Percentiles rank a stretch among this genome's conserved stretches.
Conservation (phyloP, 2,113 vertebrate species). For the Accipiter cooperii region DNA sequence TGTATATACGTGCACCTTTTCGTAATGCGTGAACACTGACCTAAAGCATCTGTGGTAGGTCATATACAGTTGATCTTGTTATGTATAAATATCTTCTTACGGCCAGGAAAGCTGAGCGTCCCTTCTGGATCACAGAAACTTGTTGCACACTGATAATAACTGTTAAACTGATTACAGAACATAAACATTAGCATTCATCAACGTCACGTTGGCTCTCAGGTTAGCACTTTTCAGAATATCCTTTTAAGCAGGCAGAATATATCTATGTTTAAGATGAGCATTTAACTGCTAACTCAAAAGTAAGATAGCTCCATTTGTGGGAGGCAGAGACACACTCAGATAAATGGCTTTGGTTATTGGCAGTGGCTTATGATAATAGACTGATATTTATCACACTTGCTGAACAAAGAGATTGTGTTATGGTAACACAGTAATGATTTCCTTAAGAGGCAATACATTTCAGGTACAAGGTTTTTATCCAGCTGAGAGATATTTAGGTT, state of each 20-base stretch:
- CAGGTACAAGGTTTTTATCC: not conserved
- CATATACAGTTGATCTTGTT: not conserved
- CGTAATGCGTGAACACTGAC: not conserved
- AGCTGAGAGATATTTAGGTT: not conserved
- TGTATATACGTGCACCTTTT: not conserved
- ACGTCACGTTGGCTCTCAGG: not conserved
- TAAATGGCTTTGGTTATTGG: not conserved
- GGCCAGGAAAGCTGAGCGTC: not conserved
- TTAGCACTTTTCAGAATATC: not conserved
- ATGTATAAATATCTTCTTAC: not conserved
- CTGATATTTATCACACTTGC: not conserved
- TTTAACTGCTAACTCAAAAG: not conserved
- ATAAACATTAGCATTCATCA: not conserved
- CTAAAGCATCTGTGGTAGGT: not conserved
- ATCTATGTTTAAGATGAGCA: not conserved
- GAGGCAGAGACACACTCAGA: not conserved
- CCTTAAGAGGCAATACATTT: not conserved
- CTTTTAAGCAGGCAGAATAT: not conserved
- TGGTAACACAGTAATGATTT: not conserved
- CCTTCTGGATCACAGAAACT: not conserved
- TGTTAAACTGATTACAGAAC: not conserved
- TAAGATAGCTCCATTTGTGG: not conserved
- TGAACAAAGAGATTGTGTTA: not conserved
- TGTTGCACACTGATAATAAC: not conserved
- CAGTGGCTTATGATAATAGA: not conserved